phyloP scores from a whole-genome alignment of 1,140 invertebrate genomes.

The Diorhabda elongata region DNA sequence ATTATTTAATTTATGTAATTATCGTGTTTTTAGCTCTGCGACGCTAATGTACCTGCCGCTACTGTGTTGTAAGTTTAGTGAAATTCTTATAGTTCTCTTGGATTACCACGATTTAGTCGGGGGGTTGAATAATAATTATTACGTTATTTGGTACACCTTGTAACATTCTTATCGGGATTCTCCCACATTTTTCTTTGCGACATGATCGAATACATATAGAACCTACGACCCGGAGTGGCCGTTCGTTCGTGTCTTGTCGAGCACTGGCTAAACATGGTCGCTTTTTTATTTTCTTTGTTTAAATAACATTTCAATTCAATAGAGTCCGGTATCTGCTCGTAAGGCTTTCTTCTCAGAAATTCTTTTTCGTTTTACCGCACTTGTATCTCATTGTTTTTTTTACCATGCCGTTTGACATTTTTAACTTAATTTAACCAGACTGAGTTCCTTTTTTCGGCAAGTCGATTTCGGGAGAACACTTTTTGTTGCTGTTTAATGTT shows the following conservation, averaged over 20 bases:
- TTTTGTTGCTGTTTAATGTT: constrained; percentile 6
- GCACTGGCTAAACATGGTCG: constrained; percentile 12
- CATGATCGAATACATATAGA: background rate
- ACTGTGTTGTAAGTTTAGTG: no score
- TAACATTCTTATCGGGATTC: constrained; percentile 1
- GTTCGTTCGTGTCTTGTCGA: constrained; percentile 6
- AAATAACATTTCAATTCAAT: constrained; percentile 18
- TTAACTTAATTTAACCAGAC: constrained; percentile 19
- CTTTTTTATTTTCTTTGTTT: constrained; percentile 9
- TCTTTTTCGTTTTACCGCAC: constrained; percentile 11
- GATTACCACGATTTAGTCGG: no score
- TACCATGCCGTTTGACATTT: constrained; percentile 15
- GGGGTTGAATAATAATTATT: no score
- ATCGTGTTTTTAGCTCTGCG: no score
- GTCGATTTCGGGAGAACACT: constrained; percentile 3
- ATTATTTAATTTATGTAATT: no score
- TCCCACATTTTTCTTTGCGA: constrained; percentile 12
- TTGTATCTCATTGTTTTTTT: constrained; percentile 13
- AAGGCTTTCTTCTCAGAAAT: constrained; percentile 15
- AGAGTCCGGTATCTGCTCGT: constrained; percentile 8
- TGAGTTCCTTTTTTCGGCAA: constrained; percentile 4
- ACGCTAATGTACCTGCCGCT: no score
- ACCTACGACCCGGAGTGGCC: constrained; percentile 1
- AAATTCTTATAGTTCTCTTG: no score
- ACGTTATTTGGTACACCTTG: background rate